Conservation (phyloP, 2,113 vertebrate species). For the Gobiocypris rarus region DNA sequence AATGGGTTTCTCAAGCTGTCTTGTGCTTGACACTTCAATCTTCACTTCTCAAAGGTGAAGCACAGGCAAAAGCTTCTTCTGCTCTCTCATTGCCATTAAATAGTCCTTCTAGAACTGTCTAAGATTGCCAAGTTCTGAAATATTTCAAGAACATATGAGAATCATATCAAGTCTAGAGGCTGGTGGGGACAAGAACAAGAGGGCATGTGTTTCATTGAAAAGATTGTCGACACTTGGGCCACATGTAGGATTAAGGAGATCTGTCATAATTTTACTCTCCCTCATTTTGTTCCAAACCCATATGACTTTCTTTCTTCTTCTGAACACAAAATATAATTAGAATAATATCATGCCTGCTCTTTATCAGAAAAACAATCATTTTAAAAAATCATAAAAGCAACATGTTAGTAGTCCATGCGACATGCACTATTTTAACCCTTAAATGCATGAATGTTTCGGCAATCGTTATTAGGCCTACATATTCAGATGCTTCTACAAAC, state of each 20-base stretch:
- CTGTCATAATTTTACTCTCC: neutral
- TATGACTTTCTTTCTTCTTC: neutral
- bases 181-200: neutral
- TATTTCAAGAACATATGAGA: conserved; percentile 1
- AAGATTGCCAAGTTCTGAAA: neutral
- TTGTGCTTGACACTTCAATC: conserved; percentile 13
- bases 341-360: neutral
- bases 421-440: neutral
- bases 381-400: neutral
- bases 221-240: neutral
- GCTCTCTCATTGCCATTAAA: conserved; percentile 6
- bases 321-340: neutral
- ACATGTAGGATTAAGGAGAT: neutral
- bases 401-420: neutral
- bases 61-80: conserved; percentile 11
- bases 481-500: too few species aligned
- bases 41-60: conserved; percentile 3
- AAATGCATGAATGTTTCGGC: too few species aligned
- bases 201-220: neutral
- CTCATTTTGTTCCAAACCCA: neutral
- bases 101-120: conserved; percentile 11
- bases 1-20: neutral
- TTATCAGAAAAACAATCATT: neutral
- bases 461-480: too few species aligned
- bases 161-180: neutral